phyloP scores from a whole-genome alignment of 2,113 vertebrate species.

The Leucosticte australis region DNA sequence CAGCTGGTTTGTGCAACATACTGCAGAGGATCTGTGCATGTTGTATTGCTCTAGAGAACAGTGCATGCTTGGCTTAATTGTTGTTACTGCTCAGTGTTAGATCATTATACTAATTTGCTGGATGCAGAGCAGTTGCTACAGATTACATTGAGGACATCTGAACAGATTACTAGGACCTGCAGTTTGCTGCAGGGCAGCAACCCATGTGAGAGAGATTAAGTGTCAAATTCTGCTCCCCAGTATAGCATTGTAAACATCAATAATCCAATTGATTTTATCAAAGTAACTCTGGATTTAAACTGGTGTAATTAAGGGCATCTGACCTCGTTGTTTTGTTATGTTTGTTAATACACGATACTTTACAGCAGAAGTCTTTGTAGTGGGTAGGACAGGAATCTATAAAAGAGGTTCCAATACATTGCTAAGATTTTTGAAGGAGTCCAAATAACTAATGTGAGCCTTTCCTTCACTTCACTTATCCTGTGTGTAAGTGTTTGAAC shows the following conservation, averaged over 20 bases:
- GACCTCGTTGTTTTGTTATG: not conserved
- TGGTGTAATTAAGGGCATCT: constrained; percentile 24
- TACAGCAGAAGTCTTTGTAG: not conserved
- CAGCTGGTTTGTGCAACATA: not conserved
- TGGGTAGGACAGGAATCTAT: not conserved
- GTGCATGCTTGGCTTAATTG: not conserved
- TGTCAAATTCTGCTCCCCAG: constrained; percentile 23
- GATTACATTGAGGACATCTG: not conserved
- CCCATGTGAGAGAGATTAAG: not conserved
- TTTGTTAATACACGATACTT: not conserved
- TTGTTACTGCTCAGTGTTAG: not conserved
- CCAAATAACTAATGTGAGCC: not conserved
- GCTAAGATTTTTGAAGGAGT: not conserved
- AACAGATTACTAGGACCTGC: not conserved
- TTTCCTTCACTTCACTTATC: not conserved
- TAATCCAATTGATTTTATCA: constrained; percentile 35
- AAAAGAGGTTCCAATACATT: not conserved
- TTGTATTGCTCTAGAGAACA: not conserved
- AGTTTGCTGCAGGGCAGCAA: constrained; percentile 17
- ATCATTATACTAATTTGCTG: not conserved
- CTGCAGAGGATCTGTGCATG: not conserved
- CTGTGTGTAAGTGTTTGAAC: not conserved
- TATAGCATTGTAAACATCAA: constrained; percentile 22
- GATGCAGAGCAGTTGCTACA: not conserved
- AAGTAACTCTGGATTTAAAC: constrained; percentile 33